Base-by-base conservation (phyloP, 2,888 invertebrate genomes). In the Drosophila lacicola region DNA sequence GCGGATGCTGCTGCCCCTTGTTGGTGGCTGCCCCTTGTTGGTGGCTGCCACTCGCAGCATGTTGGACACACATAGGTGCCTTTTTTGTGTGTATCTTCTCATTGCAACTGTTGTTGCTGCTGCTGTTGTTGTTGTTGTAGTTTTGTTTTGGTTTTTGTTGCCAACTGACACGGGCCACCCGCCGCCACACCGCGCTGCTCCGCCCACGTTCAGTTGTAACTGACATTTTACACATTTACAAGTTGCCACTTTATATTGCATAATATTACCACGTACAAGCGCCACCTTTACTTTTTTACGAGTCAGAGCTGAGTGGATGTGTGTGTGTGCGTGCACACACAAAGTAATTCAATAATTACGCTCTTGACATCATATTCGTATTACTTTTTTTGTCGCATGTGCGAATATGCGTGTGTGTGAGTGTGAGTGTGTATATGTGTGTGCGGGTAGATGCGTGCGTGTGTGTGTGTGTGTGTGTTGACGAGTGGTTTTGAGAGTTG, bases 181-280 rank as follows among this genome's bases (percentile, higher is more conserved):
- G 21, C n/a, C 41, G 19, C 13, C n/a, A 4, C 13, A 33, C 21
- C 53, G 0, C 25, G 2, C 13, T 19, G 17, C n/a, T 17, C 8
- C 67, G 50, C 53, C 36, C 49, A 42, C 74, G 45, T 61, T 51
- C 60, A 61, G 70, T 66, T 86, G 73, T 83, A 86, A 77, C 74
- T 88, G 89, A 67, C 81, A 83, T 88, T 83, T 83, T 86, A 88
- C 82, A 88, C 89, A 83, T 83, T 88, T 83, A 88, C 89, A 83
- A 83, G 87, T 83, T 83, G 89, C 80, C 82, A 88, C 89, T 83
- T 83, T 83, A 83, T 88, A 86, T 86, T 86, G 82, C 89, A 86
- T 83, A 89, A 87, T 89, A 83, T 83, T 78, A 80, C 84, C 87
- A 86, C 74, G 85, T 85, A 74, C 82, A 76, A 66, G 78, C 65